Evolutionary conservation across 1,140 invertebrate species (phyloP), one percentile per base, ranked within the genome.

Genomic region (Megalopta genalis): DNA sequence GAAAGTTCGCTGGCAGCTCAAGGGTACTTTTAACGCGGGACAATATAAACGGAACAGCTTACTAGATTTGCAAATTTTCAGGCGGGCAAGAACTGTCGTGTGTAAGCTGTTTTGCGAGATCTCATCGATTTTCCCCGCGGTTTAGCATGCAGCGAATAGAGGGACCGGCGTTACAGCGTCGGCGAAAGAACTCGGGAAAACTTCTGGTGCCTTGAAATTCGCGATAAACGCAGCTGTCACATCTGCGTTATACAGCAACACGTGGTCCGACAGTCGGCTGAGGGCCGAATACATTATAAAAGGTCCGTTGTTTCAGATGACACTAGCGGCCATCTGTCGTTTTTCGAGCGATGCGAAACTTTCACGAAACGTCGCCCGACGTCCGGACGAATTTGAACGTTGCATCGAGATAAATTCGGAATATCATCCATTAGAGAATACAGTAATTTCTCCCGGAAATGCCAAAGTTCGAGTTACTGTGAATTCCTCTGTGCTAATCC

Each of bases 261-360:
- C 85, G 90, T 90, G 90, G 86, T 77, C 80, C 78, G 80, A 89
- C 88, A 90, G 81, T 76, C 82, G 65, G 77, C 75, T 75, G 83
- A 89, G 60, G 87, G 80, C 77, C 65, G 88, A 90, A 91, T 89
- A 90, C 77, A 90, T 91, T 90, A 90, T 72, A 77, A 84, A 74
- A 78, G 84, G 83, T 74, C 71, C 69, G 77, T 75, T 73, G 62
- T 83, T 83, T 64, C 67, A n/a, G n/a, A 62, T 25, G 73, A 59
- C 72, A 78, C 67, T 80, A 66, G 76, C 65, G 76, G 76, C 83
- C 83, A 84, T 84, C 83, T 84, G 83, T 80, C 71, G 81, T 83
- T 82, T 52, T 83, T 83, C 62, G 52, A n/a, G 23, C 25, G 57
- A 14, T 54, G 39, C 23, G 54, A 42, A 63, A 69, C 77, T 83